Conservation (phyloP, 2,888 invertebrate genomes). For the Buathra laborator region DNA sequence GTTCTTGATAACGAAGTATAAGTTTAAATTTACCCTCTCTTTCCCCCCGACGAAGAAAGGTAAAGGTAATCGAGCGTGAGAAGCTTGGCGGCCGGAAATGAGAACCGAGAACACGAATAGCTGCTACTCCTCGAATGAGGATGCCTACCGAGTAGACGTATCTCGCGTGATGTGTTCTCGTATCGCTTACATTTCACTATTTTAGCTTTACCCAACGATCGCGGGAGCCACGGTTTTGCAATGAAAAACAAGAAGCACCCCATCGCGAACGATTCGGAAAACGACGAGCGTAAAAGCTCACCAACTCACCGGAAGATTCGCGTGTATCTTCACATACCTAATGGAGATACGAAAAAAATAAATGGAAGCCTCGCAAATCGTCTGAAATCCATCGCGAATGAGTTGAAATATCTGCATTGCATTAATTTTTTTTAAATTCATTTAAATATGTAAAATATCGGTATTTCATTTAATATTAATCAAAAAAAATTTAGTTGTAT, state of each 20-base stretch:
- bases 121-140: background rate
- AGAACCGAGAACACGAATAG: constrained; percentile 51
- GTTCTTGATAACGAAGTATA: constrained; percentile 21
- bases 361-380: too few relatives aligned
- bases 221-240: background rate
- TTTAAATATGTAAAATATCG: too few relatives aligned
- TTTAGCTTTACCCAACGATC: background rate
- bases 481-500: too few relatives aligned
- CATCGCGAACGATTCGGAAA: background rate
- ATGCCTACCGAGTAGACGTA: background rate
- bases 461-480: too few relatives aligned
- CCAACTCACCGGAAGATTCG: too few relatives aligned
- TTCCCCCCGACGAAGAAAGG: background rate
- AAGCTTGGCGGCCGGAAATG: constrained; percentile 50
- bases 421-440: too few relatives aligned
- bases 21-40: constrained; percentile 26
- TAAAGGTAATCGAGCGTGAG: constrained; percentile 30
- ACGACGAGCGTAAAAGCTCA: background rate
- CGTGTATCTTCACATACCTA: too few relatives aligned
- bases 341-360: too few relatives aligned
- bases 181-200: background rate
- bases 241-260: background rate
- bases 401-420: too few relatives aligned
- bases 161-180: constrained; percentile 19
- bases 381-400: too few relatives aligned